Evolutionary conservation across 1,140 invertebrate species (phyloP).

Genomic region (Trichoplusia ni): DNA sequence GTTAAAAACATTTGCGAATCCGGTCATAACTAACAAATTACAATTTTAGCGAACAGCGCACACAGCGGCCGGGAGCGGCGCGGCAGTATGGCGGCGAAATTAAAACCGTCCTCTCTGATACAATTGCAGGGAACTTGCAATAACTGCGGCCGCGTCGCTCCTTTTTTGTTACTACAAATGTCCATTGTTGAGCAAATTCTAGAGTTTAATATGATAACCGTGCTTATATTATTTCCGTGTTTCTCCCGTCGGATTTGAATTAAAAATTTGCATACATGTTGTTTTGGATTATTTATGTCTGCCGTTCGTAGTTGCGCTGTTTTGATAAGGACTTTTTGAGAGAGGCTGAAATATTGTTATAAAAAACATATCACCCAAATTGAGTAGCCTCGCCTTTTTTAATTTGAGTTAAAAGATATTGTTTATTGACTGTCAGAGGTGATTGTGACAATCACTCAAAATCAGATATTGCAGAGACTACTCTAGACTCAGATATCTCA

Average conservation of each 20-base stretch:
- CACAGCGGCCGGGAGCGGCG: background rate
- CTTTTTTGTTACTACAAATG: slow-evolving; percentile 3
- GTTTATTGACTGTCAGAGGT: too few species aligned
- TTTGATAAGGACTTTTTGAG: too few species aligned
- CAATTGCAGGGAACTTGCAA: slow-evolving; percentile 6
- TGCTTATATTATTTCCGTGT: slow-evolving; percentile 2
- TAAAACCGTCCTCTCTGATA: slow-evolving; percentile 13
- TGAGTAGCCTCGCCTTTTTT: too few species aligned
- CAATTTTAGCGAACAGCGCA: background rate
- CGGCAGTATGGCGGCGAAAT: background rate
- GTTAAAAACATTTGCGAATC: slow-evolving; percentile 16
- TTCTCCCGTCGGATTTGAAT: slow-evolving; percentile 5
- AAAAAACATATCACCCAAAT: too few species aligned
- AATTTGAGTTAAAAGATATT: too few species aligned
- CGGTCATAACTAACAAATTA: slow-evolving; percentile 24
- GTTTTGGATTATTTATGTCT: too few species aligned
- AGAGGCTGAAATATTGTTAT: too few species aligned
- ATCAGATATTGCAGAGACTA: too few species aligned
- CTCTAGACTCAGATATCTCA: too few species aligned
- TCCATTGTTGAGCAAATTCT: slow-evolving; percentile 16
- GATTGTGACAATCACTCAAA: too few species aligned
- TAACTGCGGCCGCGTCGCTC: slow-evolving; percentile 4
- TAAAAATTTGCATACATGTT: too few species aligned
- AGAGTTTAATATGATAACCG: slow-evolving; percentile 21
- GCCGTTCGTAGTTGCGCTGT: too few species aligned